phyloP scores from a whole-genome alignment of 2,888 invertebrate genomes.

The Spodoptera littoralis region DNA sequence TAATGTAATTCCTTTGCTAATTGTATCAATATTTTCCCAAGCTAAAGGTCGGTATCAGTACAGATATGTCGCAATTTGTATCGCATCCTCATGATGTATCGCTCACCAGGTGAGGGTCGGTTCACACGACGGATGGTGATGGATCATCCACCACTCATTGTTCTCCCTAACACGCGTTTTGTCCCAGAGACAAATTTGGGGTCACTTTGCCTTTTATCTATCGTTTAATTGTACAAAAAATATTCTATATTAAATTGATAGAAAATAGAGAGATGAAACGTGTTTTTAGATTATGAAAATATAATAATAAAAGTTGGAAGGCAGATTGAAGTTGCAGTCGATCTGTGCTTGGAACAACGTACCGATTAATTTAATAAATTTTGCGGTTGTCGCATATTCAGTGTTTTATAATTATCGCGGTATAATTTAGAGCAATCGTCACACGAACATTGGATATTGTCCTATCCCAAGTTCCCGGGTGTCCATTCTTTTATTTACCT shows the following conservation, averaged over 20 bases:
- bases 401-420: no score
- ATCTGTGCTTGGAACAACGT: background rate
- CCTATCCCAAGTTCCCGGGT: constrained; percentile 2
- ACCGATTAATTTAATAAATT: no score
- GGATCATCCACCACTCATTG: constrained; percentile 81
- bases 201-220: constrained; percentile 74
- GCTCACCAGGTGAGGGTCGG: constrained; percentile 82
- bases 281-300: constrained; percentile 9
- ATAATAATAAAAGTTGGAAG: background rate
- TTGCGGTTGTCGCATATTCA: no score
- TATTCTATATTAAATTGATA: constrained; percentile 8
- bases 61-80: constrained; percentile 68
- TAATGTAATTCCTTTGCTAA: constrained; percentile 29
- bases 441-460: constrained; percentile 2
- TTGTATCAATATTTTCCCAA: constrained; percentile 58
- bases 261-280: background rate
- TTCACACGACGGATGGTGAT: constrained; percentile 86
- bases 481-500: constrained; percentile 33
- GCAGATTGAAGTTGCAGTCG: background rate
- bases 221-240: constrained; percentile 68
- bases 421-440: background rate
- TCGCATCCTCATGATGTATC: constrained; percentile 76
- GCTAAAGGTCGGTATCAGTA: constrained; percentile 42
- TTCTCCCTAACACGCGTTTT: constrained; percentile 74
- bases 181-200: constrained; percentile 85